Evolutionary conservation across 2,797 vertebrate species (phyloP).

Genomic region (Falco columbarius): DNA sequence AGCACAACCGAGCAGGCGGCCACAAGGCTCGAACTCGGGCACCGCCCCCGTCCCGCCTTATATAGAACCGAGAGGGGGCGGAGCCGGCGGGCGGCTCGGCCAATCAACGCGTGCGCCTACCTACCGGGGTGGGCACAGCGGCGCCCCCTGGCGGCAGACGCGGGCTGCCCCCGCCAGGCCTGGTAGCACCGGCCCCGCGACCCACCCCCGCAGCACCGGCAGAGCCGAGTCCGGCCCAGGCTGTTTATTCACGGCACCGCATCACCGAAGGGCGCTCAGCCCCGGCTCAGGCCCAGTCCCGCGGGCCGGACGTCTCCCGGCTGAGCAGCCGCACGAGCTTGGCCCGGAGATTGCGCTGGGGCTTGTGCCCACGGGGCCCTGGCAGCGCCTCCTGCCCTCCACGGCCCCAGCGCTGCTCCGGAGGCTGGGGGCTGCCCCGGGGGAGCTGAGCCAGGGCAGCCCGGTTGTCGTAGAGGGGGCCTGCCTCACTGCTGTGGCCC

Average conservation of each 20-base stretch:
- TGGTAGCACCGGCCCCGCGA: no score
- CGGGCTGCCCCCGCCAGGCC: neutral
- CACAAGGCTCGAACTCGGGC: neutral
- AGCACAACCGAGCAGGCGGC: fast-evolving
- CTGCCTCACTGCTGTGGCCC: neutral
- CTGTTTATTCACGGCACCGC: slow-evolving; percentile 25
- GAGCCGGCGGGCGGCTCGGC: neutral
- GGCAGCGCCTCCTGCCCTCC: neutral
- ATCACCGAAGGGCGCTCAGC: fast-evolving
- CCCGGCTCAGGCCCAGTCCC: slow-evolving; percentile 24
- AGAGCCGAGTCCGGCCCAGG: neutral
- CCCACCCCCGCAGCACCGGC: neutral
- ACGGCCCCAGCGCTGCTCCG: slow-evolving; percentile 1
- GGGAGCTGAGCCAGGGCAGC: neutral
- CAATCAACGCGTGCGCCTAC: neutral
- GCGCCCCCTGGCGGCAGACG: neutral
- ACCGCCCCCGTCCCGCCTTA: neutral
- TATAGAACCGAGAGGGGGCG: neutral
- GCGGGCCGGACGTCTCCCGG: slow-evolving; percentile 37
- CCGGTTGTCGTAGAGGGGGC: slow-evolving; percentile 69
- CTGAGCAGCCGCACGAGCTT: slow-evolving; percentile 75
- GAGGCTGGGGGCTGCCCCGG: neutral
- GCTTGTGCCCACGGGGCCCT: slow-evolving; percentile 6
- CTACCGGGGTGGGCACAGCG: neutral
- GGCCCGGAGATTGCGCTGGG: slow-evolving; percentile 61